Base-by-base conservation (phyloP, 30 jellyfish, hydroid and myxozoan species). In the Cassiopea xamachana region DNA sequence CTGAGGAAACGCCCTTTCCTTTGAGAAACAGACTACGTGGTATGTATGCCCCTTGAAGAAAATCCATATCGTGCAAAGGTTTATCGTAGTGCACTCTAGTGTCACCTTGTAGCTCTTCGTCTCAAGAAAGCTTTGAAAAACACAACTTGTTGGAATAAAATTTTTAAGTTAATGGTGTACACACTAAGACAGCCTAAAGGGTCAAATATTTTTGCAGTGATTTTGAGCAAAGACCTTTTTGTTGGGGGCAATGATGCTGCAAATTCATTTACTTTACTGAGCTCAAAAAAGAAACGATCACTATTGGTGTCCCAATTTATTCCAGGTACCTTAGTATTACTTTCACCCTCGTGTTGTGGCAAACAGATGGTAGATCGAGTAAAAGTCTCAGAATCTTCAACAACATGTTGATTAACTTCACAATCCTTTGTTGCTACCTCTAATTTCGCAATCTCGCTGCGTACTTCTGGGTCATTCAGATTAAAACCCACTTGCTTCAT, bases 171-270 rank as follows among this genome's bases (percentile, higher is more conserved):
- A 72, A 77, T 69, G 14, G 72, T 50, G 80, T 82, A 64, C 1
- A 94, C 91, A 51, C 84, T 68, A 68, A 91, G 27, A 16, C 75
- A 55, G 12, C 98, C 98, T 46, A 92, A 55, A 18, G 98, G 98
- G 87, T 92, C 98, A 80, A 88, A 92, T 17, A 91, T 47, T 55
- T 93, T 85, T 49, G 84, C 85, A 39, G 97, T 1, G 0, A 90
- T 48, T 74, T 85, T 90, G 73, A 90, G 55, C 45, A 85, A 15
- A 16, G 92, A 85, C 67, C 93, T 58, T 51, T 90, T 90, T 60
- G 93, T 80, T 51, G 82, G 82, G 19, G 19, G 0, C 3, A 73
- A 73, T 51, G 82, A 73, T 59, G 19, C 60, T 17, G 82, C 82
- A 17, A 73, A 73, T 1, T 73, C 82, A 1, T 0, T 51, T 17